Evolutionary conservation across 1,140 invertebrate species (phyloP).

Genomic region (Drosophila parabipectinata): DNA sequence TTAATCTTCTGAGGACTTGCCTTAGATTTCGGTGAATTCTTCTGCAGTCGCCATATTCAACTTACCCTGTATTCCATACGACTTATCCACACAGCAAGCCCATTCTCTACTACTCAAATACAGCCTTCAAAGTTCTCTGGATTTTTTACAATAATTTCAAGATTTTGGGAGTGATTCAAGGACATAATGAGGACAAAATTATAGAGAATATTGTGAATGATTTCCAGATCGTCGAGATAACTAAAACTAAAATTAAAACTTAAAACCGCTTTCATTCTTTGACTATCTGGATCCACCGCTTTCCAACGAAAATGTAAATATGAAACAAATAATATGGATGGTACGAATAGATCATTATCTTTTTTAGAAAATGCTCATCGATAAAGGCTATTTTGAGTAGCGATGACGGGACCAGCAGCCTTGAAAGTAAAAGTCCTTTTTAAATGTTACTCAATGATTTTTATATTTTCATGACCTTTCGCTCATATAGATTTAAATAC

Average conservation of each 20-base stretch:
- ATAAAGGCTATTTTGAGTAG: conserved; percentile 14
- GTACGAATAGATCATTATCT: neutral
- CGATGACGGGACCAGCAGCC: neutral
- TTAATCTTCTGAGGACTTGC: conserved; percentile 2
- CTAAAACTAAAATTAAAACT: too few relatives aligned
- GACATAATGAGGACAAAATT: too few relatives aligned
- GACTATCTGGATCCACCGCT: conserved; percentile 11
- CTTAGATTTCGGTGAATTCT: conserved; percentile 3
- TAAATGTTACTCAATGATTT: conserved; percentile 75
- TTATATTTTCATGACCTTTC: conserved; percentile 76
- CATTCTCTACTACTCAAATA: conserved; percentile 12
- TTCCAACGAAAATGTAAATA: conserved; percentile 12
- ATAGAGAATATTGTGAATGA: too few relatives aligned
- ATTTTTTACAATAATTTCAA: conserved; percentile 1
- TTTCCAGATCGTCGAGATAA: too few relatives aligned
- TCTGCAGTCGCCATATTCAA: neutral
- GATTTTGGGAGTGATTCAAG: too few relatives aligned
- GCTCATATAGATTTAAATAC: conserved; percentile 77
- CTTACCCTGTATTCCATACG: conserved; percentile 16
- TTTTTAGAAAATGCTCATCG: conserved; percentile 19
- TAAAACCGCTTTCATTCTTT: too few relatives aligned
- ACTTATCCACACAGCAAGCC: neutral
- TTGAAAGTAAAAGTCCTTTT: neutral
- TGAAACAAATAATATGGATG: neutral
- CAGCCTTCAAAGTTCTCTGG: neutral